Evolutionary conservation across 1,140 invertebrate genomes (phyloP), one percentile per base, ranked within the genome.

Genomic region (Macrobrachium nipponense): DNA sequence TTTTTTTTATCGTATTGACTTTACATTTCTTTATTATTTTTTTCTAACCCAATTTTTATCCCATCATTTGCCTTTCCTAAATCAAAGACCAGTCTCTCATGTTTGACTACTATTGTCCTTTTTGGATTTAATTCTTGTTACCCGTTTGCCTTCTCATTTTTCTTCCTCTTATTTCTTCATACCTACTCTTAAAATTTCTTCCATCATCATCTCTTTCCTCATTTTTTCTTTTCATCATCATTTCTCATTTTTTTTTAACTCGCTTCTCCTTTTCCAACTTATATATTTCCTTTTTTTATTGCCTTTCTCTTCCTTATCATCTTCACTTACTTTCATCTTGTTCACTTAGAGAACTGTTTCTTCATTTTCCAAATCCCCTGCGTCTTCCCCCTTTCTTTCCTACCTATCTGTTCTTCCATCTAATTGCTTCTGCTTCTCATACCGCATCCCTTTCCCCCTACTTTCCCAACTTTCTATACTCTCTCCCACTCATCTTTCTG

Each of bases 401-500:
- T n/a, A 15, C 10, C 27, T 36, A 23, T 73, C 10, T 36, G 18
- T 17, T 14, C 43, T 10, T 43, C 23, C 27, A n/a, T 73, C 51
- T 36, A 8, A 18, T 73, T 73, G 17, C 17, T 73, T 36, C 51
- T 18, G 6, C 18, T 14, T 0, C 27, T 73, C 23, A 23, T 5
- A 6, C 23, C 14, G 18, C 70, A 18, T n/a, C 20, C 58, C 72
- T 75, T 58, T 44, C 72, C 14, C n/a, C 51, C 18, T 51, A 8
- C 23, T 8, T 36, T 23, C 43, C 73, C 59, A 23, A 58, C 73
- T 76, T 36, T 23, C 73, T 73, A 36, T 27, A 36, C 58, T 51
- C 58, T 18, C 59, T 58, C 20, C 73, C 43, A 44, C 59, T 58
- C 20, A 23, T 76, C 73, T 76, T 36, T 76, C 43, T 76, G 44